phyloP scores from a whole-genome alignment of 2,113 vertebrate species.

The Trochalopteron elliotii region DNA sequence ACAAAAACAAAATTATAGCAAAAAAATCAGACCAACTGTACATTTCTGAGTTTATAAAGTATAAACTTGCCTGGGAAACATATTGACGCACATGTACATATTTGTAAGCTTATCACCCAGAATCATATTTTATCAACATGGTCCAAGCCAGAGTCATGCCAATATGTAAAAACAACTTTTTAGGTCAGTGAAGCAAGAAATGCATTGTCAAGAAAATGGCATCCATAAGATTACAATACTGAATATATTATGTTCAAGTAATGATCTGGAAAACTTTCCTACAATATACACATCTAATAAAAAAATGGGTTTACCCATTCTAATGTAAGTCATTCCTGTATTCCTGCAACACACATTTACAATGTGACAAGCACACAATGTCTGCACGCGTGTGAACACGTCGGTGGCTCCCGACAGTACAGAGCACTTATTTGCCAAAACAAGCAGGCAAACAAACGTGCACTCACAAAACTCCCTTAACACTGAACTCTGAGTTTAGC shows the following conservation, averaged over 20 bases:
- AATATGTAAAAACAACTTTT: slow-evolving; percentile 49
- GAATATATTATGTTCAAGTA: slow-evolving; percentile 15
- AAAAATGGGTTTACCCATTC: neutral
- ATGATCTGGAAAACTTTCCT: neutral
- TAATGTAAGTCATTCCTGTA: neutral
- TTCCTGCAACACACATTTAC: neutral
- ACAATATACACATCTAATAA: neutral
- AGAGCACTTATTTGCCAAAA: neutral
- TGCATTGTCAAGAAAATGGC: slow-evolving; percentile 47
- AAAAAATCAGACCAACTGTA: neutral
- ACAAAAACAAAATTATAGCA: neutral
- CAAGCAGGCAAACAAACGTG: neutral
- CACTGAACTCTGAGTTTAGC: neutral
- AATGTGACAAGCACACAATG: neutral
- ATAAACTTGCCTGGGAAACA: neutral
- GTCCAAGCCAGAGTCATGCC: neutral
- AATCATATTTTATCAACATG: neutral
- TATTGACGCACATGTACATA: rapidly evolving
- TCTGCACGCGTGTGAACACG: neutral
- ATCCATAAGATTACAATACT: neutral
- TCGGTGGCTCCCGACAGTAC: neutral
- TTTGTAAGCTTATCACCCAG: neutral
- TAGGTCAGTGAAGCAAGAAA: slow-evolving; percentile 62
- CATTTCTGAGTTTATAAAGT: neutral
- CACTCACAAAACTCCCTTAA: neutral